These are phyloP conservation scores for Drosophila asahinai DNA, from an alignment of 1,140 invertebrate genomes.

Conservation along the genomic window DNA sequence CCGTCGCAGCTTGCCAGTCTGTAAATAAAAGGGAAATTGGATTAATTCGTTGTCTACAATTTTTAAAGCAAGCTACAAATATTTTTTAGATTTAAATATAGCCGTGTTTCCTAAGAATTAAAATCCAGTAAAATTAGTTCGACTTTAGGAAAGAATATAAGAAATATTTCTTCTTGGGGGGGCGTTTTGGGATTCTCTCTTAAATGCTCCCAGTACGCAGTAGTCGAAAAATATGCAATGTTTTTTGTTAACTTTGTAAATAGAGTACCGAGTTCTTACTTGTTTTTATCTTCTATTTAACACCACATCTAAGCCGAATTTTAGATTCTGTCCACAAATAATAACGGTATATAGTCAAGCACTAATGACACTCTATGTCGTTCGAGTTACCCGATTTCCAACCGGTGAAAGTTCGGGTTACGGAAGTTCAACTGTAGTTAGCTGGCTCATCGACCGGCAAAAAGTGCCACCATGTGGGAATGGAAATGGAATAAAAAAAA, in stretches of 20 bases:
- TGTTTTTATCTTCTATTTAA: neutral
- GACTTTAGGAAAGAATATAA: too few relatives aligned
- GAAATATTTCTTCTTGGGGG: too few relatives aligned
- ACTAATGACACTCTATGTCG: constrained; percentile 4
- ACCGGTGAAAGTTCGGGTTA: constrained; percentile 29
- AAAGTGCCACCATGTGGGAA: constrained; percentile 43
- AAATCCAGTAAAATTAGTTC: too few relatives aligned
- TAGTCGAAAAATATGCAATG: neutral
- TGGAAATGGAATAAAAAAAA: constrained; percentile 35
- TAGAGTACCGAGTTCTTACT: neutral
- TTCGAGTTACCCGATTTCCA: neutral
- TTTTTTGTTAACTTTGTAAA: neutral
- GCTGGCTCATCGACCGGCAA: constrained; percentile 61
- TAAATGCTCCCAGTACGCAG: too few relatives aligned
- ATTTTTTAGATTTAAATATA: neutral
- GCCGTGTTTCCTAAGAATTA: too few relatives aligned
- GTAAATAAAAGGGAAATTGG: constrained; percentile 19
- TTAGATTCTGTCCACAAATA: too few relatives aligned
- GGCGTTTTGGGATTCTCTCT: too few relatives aligned
- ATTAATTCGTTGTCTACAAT: neutral
- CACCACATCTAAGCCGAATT: neutral
- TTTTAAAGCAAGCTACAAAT: too few relatives aligned
- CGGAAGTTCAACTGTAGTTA: constrained; percentile 50
- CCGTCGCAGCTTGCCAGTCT: constrained; percentile 75
- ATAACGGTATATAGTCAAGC: neutral